phyloP scores from a whole-genome alignment of 2,888 invertebrate species.

The Sepiola atlantica region DNA sequence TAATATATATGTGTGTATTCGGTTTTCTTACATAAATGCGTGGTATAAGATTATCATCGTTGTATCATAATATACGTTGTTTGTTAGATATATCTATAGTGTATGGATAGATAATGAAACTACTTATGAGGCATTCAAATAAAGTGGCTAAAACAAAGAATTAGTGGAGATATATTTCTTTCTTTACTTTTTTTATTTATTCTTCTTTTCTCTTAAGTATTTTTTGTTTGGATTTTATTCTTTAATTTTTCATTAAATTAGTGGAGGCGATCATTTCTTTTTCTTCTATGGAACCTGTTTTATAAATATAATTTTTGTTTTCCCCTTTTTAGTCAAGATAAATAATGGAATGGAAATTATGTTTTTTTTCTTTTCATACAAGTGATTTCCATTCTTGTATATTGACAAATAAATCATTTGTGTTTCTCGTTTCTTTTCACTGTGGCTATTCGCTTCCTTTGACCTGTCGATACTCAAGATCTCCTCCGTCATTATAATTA shows the following conservation, averaged over 20 bases:
- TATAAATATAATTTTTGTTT: neutral
- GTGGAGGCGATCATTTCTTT: neutral
- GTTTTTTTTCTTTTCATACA: neutral
- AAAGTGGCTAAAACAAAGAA: too few relatives aligned
- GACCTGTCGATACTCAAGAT: neutral
- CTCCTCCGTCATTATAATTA: neutral
- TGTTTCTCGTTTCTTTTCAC: neutral
- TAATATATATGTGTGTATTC: too few relatives aligned
- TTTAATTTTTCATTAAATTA: neutral
- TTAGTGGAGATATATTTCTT: too few relatives aligned
- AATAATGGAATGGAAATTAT: neutral
- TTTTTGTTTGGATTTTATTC: too few relatives aligned
- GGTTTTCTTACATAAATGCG: too few relatives aligned
- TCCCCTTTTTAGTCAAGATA: neutral
- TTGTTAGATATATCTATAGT: too few relatives aligned
- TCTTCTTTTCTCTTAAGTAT: too few relatives aligned
- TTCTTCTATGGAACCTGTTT: neutral
- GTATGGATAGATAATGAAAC: too few relatives aligned
- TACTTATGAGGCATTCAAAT: too few relatives aligned
- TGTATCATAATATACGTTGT: too few relatives aligned
- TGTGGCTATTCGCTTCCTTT: neutral
- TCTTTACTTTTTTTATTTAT: too few relatives aligned
- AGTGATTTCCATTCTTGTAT: neutral
- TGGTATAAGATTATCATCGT: too few relatives aligned
- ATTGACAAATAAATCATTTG: neutral